Conservation (phyloP, 2,113 vertebrate genomes). For the Origma solitaria region DNA sequence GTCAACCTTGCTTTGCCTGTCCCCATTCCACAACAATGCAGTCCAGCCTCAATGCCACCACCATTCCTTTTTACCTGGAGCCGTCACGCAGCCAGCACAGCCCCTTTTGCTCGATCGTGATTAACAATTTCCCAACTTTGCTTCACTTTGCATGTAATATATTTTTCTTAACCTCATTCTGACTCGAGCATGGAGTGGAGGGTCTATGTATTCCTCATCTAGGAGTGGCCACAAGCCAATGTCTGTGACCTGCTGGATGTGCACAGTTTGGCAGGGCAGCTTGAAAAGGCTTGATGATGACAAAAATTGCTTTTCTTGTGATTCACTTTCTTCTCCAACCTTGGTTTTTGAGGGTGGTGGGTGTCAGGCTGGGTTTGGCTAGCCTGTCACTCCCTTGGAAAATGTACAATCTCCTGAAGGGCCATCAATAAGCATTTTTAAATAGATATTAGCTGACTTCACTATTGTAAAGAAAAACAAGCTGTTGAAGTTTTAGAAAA, state of each 20-base stretch:
- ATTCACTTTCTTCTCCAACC: background rate
- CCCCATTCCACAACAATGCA: background rate
- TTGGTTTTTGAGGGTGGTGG: background rate
- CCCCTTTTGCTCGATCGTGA: background rate
- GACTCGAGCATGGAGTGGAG: background rate
- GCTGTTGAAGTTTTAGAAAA: background rate
- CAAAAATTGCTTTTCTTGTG: background rate
- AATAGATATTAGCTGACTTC: background rate
- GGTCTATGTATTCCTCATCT: background rate
- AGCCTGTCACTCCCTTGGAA: background rate
- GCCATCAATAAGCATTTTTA: background rate
- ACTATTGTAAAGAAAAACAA: background rate
- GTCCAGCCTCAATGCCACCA: background rate
- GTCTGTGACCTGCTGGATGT: background rate
- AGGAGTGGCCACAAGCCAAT: background rate
- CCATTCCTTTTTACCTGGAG: background rate
- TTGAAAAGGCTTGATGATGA: background rate
- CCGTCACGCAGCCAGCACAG: fast-evolving
- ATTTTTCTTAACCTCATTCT: background rate
- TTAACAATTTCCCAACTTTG: background rate
- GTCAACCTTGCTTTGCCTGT: background rate
- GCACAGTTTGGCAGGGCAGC: background rate
- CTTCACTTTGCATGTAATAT: background rate
- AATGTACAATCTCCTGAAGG: background rate
- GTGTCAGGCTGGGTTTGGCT: background rate